Percentiles rank a stretch among this genome's conserved stretches.
phyloP scores from a whole-genome alignment of 2,797 vertebrate species.

The Steatocranus sp. region DNA sequence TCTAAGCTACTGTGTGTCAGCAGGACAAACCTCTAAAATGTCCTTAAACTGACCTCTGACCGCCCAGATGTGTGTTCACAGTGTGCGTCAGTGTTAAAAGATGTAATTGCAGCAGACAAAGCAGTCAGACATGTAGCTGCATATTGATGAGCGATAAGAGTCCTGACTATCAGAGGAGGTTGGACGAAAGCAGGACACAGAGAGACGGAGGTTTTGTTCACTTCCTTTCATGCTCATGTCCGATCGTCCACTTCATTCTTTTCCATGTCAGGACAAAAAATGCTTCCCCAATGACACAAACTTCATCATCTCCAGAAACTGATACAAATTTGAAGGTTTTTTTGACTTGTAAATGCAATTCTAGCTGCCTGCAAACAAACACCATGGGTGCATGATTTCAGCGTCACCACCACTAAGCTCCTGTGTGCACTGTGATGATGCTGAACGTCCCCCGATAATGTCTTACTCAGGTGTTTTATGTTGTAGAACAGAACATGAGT shows the following conservation, averaged over 20 bases:
- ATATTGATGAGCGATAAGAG: neutral
- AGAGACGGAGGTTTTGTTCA: neutral
- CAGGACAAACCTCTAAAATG: accelerated
- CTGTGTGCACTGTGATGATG: neutral
- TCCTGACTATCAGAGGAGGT: neutral
- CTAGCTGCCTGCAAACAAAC: neutral
- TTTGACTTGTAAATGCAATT: neutral
- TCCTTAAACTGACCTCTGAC: neutral
- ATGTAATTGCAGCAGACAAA: accelerated
- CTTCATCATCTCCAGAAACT: neutral
- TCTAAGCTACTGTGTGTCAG: neutral
- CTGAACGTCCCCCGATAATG: accelerated
- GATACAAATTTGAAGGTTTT: accelerated
- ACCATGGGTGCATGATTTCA: neutral
- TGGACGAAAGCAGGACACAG: neutral
- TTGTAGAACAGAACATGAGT: accelerated
- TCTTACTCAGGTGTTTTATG: neutral
- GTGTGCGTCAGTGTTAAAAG: neutral
- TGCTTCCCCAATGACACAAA: neutral
- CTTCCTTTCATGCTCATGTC: accelerated
- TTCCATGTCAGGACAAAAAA: neutral
- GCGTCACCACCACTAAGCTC: neutral
- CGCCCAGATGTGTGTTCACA: accelerated
- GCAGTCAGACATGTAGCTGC: neutral
- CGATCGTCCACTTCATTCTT: neutral